Evolutionary conservation across 1,140 invertebrate species (phyloP).

Genomic region (Drosophila punjabiensis): DNA sequence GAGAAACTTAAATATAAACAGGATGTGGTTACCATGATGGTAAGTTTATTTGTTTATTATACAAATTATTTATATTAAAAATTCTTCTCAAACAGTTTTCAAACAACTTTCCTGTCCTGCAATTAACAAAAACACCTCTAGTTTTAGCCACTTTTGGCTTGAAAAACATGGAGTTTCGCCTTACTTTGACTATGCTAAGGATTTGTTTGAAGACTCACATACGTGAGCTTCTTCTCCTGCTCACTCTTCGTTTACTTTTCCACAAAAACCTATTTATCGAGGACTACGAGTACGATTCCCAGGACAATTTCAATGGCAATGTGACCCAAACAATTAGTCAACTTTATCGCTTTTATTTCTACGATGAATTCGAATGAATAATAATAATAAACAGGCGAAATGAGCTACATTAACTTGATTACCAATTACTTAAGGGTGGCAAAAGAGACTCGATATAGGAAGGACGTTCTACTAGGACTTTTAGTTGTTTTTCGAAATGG

Average conservation of each 20-base stretch:
- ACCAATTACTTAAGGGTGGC: slow-evolving; percentile 11
- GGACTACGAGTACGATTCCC: slow-evolving; percentile 21
- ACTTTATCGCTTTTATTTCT: slow-evolving; percentile 57
- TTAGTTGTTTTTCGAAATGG: slow-evolving; percentile 49
- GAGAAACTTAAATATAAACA: slow-evolving; percentile 11
- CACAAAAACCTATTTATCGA: slow-evolving; percentile 15
- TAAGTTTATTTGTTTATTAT: slow-evolving; percentile 6
- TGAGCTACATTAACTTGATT: slow-evolving; percentile 25
- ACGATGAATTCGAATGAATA: slow-evolving; percentile 63
- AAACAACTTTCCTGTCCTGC: slow-evolving; percentile 36
- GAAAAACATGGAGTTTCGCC: not conserved
- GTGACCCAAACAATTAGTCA: slow-evolving; percentile 63
- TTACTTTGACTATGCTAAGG: slow-evolving; percentile 29
- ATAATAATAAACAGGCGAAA: slow-evolving; percentile 45
- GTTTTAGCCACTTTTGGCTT: slow-evolving; percentile 15
- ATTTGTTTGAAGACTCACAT: slow-evolving; percentile 1
- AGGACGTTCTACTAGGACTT: not conserved
- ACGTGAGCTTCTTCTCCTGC: slow-evolving; percentile 23
- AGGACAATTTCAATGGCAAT: slow-evolving; percentile 57
- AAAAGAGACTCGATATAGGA: not conserved
- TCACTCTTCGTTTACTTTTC: slow-evolving; percentile 14
- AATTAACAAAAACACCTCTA: slow-evolving; percentile 13
- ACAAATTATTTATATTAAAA: not conserved
- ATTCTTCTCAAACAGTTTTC: slow-evolving; percentile 11
- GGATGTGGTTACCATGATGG: slow-evolving; percentile 56